These are phyloP conservation scores for Brachyrhaphis roseni DNA, from an alignment of 2,797 vertebrate species.

Conservation along the genomic window DNA sequence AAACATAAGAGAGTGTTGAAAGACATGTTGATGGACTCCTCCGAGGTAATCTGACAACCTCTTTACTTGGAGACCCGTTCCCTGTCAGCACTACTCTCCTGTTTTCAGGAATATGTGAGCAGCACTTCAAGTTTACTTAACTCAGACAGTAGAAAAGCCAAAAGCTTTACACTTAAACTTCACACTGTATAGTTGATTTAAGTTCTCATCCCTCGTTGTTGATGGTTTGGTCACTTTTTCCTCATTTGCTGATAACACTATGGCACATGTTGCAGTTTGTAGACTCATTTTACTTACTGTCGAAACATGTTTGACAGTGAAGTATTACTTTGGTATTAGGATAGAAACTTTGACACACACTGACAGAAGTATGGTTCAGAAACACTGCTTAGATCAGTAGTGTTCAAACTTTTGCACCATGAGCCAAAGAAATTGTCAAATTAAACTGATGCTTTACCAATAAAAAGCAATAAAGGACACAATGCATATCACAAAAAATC, in stretches of 20 bases:
- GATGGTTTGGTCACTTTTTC: slow-evolving; percentile 44
- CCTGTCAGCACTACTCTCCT: slow-evolving; percentile 60
- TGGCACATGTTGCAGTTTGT: slow-evolving; percentile 20
- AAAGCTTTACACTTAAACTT: slow-evolving; percentile 40
- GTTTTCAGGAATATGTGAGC: slow-evolving; percentile 48
- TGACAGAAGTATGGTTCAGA: neutral
- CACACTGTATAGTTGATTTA: slow-evolving; percentile 13
- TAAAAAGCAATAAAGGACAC: neutral
- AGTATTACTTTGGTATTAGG: slow-evolving; percentile 19
- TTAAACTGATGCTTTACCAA: neutral
- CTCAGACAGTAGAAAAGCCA: slow-evolving; percentile 35
- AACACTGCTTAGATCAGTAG: neutral
- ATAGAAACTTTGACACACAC: neutral
- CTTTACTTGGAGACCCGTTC: slow-evolving; percentile 62
- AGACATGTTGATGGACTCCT: slow-evolving; percentile 50
- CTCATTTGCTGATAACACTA: slow-evolving; percentile 13
- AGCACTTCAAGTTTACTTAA: slow-evolving; percentile 56
- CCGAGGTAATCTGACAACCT: slow-evolving; percentile 58
- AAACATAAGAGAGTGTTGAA: slow-evolving; percentile 57
- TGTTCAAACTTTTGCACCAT: neutral
- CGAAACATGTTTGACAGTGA: slow-evolving; percentile 25
- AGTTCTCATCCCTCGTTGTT: slow-evolving; percentile 24
- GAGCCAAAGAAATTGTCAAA: neutral
- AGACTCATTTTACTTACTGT: slow-evolving; percentile 1
- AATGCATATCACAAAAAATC: neutral